Conservation (phyloP, 1,140 invertebrate genomes). For the Bombus superbus region DNA sequence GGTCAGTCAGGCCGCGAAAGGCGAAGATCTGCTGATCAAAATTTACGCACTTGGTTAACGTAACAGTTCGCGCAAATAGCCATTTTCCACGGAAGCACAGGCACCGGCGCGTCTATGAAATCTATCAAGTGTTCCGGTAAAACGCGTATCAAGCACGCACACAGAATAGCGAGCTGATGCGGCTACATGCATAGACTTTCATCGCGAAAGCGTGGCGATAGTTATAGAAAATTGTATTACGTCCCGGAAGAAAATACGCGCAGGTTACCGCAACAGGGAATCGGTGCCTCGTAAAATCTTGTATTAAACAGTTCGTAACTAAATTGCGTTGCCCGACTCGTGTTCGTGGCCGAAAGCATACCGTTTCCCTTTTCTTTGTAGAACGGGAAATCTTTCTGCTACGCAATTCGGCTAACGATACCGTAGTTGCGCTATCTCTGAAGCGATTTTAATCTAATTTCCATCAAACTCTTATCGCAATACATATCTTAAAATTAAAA, state of each 20-base stretch:
- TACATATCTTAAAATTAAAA: background rate
- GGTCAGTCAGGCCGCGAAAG: background rate
- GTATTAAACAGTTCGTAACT: slow-evolving; percentile 63
- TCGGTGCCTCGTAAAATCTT: slow-evolving; percentile 55
- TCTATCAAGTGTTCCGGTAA: slow-evolving; percentile 44
- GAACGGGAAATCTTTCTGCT: slow-evolving; percentile 2
- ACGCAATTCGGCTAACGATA: background rate
- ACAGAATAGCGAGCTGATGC: background rate
- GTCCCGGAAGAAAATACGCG: slow-evolving; percentile 61
- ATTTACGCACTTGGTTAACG: slow-evolving; percentile 8
- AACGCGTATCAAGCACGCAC: slow-evolving; percentile 7
- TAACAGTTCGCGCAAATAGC: background rate
- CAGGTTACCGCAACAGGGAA: slow-evolving; percentile 55
- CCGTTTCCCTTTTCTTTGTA: slow-evolving; percentile 18
- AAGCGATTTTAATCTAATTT: background rate
- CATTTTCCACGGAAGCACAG: slow-evolving; percentile 34
- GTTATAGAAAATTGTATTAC: slow-evolving; percentile 57
- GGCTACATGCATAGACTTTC: slow-evolving; percentile 46
- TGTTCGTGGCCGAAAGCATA: slow-evolving; percentile 24
- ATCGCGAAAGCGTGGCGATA: slow-evolving; percentile 65
- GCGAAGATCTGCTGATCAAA: slow-evolving; percentile 8
- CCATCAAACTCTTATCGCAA: background rate
- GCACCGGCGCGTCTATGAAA: slow-evolving; percentile 10
- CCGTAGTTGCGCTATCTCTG: background rate
- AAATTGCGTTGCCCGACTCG: slow-evolving; percentile 35